A percentile compares a stretch with the other conserved stretches of the same genome.
phyloP scores from a whole-genome alignment of 2,888 invertebrate species.

The Diarsia mendica region DNA sequence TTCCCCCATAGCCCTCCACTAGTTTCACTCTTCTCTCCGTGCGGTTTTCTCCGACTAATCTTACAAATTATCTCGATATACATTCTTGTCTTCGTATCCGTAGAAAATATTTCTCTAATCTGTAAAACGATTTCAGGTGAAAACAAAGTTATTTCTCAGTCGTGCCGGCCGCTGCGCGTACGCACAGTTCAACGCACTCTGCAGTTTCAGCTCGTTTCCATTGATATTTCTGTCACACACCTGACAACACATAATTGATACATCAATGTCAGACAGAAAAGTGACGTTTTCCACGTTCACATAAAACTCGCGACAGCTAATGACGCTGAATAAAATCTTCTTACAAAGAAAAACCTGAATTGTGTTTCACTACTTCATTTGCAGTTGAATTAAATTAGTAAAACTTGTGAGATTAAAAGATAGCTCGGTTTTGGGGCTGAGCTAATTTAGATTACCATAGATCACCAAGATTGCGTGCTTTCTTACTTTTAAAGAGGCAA shows the following conservation, averaged over 20 bases:
- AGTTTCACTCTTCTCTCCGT: too few species aligned
- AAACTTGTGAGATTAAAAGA: background rate
- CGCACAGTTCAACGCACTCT: constrained; percentile 66
- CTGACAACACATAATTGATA: constrained; percentile 52
- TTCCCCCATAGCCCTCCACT: too few species aligned
- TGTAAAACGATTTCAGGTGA: constrained; percentile 40
- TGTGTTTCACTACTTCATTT: background rate
- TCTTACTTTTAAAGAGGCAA: background rate
- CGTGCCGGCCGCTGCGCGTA: constrained; percentile 25
- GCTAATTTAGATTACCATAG: background rate
- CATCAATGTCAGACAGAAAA: constrained; percentile 10
- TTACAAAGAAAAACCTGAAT: background rate
- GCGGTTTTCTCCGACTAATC: too few species aligned
- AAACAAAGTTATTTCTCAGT: constrained; percentile 33
- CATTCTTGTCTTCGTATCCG: background rate
- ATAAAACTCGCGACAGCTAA: background rate
- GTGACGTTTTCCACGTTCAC: constrained; percentile 19
- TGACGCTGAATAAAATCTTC: background rate
- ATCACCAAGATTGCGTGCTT: background rate
- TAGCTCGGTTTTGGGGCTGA: background rate
- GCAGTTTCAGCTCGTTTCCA: constrained; percentile 65
- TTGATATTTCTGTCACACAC: constrained; percentile 46
- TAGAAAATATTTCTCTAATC: background rate
- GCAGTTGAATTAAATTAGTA: background rate
- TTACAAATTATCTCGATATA: too few species aligned